Conservation (phyloP, 2,113 vertebrate species). For the Trichomycterus rosablanca region DNA sequence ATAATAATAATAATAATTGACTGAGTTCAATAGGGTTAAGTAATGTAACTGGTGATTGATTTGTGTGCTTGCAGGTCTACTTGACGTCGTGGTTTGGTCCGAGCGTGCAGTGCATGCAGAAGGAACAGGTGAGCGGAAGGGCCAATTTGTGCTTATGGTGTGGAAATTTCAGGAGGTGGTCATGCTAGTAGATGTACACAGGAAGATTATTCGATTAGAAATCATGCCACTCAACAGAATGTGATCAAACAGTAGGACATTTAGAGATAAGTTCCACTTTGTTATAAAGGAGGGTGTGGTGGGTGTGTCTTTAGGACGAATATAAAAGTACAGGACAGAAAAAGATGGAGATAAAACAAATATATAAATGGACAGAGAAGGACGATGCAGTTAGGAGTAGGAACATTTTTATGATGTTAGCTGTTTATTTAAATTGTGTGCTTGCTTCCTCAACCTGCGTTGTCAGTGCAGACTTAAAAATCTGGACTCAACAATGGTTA, state of each 20-base stretch:
- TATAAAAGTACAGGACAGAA: slow-evolving; percentile 68
- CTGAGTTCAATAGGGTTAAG: slow-evolving; percentile 10
- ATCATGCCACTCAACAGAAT: slow-evolving; percentile 99
- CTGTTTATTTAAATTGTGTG: slow-evolving; percentile 7
- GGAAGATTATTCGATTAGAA: slow-evolving; percentile 99
- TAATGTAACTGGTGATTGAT: slow-evolving; percentile 28
- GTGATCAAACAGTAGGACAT: slow-evolving; percentile 99
- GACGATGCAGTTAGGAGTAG: background rate
- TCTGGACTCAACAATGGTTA: too few relatives aligned
- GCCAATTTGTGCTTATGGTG: slow-evolving; percentile 72
- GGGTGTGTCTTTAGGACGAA: slow-evolving; percentile 51
- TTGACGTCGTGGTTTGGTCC: slow-evolving; percentile 74
- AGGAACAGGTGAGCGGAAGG: slow-evolving; percentile 64
- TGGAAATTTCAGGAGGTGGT: slow-evolving; percentile 89
- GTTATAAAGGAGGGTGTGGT: slow-evolving; percentile 65
- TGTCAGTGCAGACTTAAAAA: background rate
- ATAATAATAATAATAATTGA: too few relatives aligned
- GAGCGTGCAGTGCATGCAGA: slow-evolving; percentile 79
- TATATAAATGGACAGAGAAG: slow-evolving; percentile 38
- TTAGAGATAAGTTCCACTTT: slow-evolving; percentile 99
- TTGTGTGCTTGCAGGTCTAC: slow-evolving; percentile 67
- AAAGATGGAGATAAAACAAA: slow-evolving; percentile 36
- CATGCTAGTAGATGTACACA: slow-evolving; percentile 99
- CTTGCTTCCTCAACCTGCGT: slow-evolving; percentile 12
- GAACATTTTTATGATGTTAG: too few relatives aligned